phyloP scores from a whole-genome alignment of 2,797 vertebrate genomes.

The Falco cherrug region DNA sequence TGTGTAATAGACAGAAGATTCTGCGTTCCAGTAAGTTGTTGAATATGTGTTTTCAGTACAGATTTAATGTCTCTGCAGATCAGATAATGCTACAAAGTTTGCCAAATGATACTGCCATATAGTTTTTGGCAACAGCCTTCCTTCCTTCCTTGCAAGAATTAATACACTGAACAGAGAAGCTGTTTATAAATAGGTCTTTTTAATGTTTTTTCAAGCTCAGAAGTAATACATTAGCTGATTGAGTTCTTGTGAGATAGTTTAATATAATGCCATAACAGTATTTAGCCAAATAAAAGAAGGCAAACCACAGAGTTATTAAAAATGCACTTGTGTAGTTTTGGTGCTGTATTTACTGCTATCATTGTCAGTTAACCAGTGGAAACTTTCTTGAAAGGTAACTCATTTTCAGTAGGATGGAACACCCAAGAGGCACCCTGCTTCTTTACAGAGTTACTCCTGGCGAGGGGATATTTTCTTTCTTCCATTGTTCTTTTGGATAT shows the following conservation, averaged over 20 bases:
- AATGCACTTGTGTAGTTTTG: background rate
- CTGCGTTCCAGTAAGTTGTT: constrained; percentile 8
- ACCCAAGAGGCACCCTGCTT: background rate
- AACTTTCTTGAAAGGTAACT: background rate
- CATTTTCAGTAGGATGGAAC: background rate
- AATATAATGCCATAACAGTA: background rate
- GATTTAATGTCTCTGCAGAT: constrained; percentile 30
- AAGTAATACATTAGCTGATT: background rate
- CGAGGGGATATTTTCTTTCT: background rate
- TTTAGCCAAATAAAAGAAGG: constrained; percentile 32
- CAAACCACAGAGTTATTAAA: background rate
- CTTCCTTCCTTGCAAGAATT: background rate
- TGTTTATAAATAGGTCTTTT: constrained; percentile 16
- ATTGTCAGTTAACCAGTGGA: background rate
- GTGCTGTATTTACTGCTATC: background rate
- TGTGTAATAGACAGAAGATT: constrained; percentile 5
- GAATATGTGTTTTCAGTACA: background rate
- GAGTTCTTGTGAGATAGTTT: background rate
- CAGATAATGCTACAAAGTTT: background rate
- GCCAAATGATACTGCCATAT: background rate
- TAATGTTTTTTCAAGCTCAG: background rate
- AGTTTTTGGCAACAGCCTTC: background rate
- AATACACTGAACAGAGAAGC: background rate
- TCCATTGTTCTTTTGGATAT: background rate
- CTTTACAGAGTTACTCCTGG: background rate